Conservation (phyloP, 1,140 invertebrate species). For the Ceratosolen fusciceps region DNA sequence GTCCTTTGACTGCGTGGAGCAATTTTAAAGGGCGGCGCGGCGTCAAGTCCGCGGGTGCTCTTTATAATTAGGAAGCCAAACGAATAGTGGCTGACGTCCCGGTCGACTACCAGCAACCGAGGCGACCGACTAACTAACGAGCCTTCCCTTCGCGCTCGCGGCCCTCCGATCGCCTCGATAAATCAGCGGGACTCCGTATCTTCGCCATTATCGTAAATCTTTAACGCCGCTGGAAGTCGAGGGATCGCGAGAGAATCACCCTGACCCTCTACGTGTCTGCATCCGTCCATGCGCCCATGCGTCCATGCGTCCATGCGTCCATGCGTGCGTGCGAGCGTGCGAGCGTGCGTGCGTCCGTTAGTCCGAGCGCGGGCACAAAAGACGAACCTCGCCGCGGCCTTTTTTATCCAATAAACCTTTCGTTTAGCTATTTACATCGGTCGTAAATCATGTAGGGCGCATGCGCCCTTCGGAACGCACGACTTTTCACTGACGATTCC, state of each 20-base stretch:
- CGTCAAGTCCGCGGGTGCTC: constrained; percentile 52
- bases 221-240: constrained; percentile 55
- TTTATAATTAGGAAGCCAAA: constrained; percentile 70
- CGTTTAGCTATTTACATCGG: constrained; percentile 51
- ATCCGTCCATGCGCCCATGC: background rate
- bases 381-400: constrained; percentile 26
- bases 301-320: no score
- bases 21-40: background rate
- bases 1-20: constrained; percentile 8
- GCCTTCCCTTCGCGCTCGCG: constrained; percentile 59
- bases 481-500: constrained; percentile 34
- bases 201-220: constrained; percentile 62
- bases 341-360: background rate
- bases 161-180: constrained; percentile 53
- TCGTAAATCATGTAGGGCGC: constrained; percentile 36
- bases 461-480: constrained; percentile 20
- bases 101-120: constrained; percentile 66
- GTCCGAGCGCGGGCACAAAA: background rate
- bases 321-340: background rate
- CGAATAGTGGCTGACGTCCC: constrained; percentile 67
- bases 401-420: constrained; percentile 63
- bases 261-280: no score
- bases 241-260: background rate
- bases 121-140: constrained; percentile 58
- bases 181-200: constrained; percentile 56